A percentile compares a stretch with the other conserved stretches of the same genome.
Evolutionary conservation across 2,113 vertebrate genomes (phyloP).

Genomic region (Paracanthobrama guichenoti): DNA sequence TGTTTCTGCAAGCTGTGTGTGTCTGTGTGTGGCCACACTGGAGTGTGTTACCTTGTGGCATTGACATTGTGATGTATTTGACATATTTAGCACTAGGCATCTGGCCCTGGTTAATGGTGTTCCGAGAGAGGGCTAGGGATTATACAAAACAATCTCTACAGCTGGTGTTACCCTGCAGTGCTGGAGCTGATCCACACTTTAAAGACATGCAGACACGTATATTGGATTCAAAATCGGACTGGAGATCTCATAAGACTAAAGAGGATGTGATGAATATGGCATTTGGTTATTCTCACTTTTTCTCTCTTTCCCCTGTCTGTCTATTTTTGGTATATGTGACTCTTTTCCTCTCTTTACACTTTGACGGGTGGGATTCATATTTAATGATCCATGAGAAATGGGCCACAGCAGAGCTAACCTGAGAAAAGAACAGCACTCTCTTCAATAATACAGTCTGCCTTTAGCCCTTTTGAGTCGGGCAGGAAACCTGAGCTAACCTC

Average conservation of each 20-base stretch:
- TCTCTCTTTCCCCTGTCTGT: background rate
- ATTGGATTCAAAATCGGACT: background rate
- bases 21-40: background rate
- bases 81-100: slow-evolving; percentile 31
- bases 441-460: slow-evolving; percentile 36
- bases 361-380: slow-evolving; percentile 34
- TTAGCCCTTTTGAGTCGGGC: background rate
- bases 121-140: background rate
- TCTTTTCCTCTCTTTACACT: slow-evolving; percentile 16
- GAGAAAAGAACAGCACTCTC: slow-evolving; percentile 40
- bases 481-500: background rate
- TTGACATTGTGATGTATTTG: slow-evolving; percentile 13
- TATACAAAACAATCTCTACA: background rate
- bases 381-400: slow-evolving; percentile 57
- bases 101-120: slow-evolving; percentile 32
- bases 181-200: slow-evolving; percentile 6
- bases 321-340: slow-evolving; percentile 11
- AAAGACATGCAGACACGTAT: background rate
- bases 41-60: slow-evolving; percentile 19
- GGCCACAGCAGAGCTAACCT: slow-evolving; percentile 52
- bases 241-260: background rate
- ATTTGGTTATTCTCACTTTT: slow-evolving; percentile 19
- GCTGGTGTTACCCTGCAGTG: slow-evolving; percentile 4
- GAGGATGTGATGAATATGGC: background rate
- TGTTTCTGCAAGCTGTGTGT: background rate